Conservation (phyloP, 2,113 vertebrate genomes). For the Tragelaphus imberbis region DNA sequence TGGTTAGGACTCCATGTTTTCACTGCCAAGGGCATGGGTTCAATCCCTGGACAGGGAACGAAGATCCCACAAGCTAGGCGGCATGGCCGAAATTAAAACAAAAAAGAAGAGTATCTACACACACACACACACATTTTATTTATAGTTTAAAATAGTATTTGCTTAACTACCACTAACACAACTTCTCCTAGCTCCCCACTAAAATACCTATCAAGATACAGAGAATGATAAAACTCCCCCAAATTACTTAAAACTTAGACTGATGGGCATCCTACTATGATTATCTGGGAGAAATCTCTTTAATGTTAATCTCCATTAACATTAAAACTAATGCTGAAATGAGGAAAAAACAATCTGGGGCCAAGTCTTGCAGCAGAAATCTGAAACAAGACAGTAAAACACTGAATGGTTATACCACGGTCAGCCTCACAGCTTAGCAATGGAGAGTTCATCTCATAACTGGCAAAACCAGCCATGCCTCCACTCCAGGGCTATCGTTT, state of each 20-base stretch:
- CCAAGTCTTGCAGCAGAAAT: background rate
- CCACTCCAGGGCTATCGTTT: background rate
- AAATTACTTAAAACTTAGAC: conserved; percentile 32
- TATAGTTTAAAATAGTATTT: background rate
- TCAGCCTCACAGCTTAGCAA: background rate
- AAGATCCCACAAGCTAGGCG: background rate
- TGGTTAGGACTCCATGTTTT: background rate
- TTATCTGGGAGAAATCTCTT: conserved; percentile 19
- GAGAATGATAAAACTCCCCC: conserved; percentile 18
- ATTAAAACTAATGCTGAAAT: background rate
- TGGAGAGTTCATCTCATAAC: background rate
- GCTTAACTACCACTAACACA: background rate
- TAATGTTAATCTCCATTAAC: background rate
- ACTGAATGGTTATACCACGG: background rate
- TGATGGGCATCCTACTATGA: background rate
- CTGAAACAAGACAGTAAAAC: background rate
- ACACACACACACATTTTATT: background rate
- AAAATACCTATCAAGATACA: conserved; percentile 4
- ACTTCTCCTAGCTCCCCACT: background rate
- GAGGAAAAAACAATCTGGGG: background rate
- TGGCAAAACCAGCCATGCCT: background rate
- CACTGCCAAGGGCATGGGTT: background rate
- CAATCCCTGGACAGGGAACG: background rate
- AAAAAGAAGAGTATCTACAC: background rate
- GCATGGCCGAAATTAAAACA: background rate